Evolutionary conservation across 2,888 invertebrate species (phyloP), one percentile per base, ranked within the genome.

Genomic region (Oscheius myriophilus): DNA sequence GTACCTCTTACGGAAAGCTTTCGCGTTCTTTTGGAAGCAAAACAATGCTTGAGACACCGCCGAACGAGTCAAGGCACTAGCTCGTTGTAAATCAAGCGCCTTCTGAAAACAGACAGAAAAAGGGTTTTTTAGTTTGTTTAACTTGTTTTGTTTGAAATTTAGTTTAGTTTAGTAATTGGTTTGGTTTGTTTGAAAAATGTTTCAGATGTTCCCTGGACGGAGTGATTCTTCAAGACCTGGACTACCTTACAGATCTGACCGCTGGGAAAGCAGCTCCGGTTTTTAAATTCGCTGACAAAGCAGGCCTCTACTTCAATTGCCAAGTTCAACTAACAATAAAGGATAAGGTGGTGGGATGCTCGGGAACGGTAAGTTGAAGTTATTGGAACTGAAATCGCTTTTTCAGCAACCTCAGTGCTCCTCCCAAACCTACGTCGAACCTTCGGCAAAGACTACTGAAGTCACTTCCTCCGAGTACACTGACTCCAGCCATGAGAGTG

Each of bases 221-320:
- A 12, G 79, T 80, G n/a, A 80, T 85, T 26, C 79, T 85, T 26
- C 82, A 82, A 54, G 79, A 84, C 64, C 72, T 83, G 25, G 83
- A 85, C 42, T 86, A 86, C 69, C 64, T 74, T 0, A 69, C 71
- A 14, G 86, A 86, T 72, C 69, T 86, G 52, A 70, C 67, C 6
- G 86, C 85, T 16, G 86, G 85, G 7, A 85, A 86, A 57, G 55
- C 62, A 1, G 78, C 84, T 2, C 82, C 79, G 21, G 71, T 76
- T 11, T 78, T 85, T 73, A 83, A 86, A 67, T 86, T 86, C 67
- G 86, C 86, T 23, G 86, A 86, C 69, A 80, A 81, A 61, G 78
- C 82, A 12, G 80, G 83, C 2, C 69, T 86, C 2, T 84, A 86
- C 67, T 86, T 86, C 73, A 85, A 86, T 52, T 86, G 86, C 67